A percentile compares a stretch with the other conserved stretches of the same genome.
phyloP scores from a whole-genome alignment of 64 coral and sea anemone genomes.

The Pachyseris speciosa region DNA sequence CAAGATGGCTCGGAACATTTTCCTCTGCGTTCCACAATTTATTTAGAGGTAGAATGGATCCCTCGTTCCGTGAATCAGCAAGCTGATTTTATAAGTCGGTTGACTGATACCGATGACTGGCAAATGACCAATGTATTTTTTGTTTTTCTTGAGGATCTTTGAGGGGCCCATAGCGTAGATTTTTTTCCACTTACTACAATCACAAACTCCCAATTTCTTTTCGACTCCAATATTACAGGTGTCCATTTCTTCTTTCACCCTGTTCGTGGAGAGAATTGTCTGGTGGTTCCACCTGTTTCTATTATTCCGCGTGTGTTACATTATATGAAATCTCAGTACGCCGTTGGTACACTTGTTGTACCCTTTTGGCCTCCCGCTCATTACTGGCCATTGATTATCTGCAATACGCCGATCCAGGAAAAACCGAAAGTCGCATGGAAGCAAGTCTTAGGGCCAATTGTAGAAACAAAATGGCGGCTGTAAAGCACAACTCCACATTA shows the following conservation, averaged over 20 bases:
- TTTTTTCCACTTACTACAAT: slow-evolving; percentile 62
- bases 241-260: slow-evolving; percentile 49
- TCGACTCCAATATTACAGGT: background rate
- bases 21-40: too few species aligned
- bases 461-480: too few species aligned
- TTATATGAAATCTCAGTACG: background rate
- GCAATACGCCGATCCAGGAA: too few species aligned
- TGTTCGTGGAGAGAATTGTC: slow-evolving; percentile 33
- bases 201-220: slow-evolving; percentile 26
- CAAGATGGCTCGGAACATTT: too few species aligned
- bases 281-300: background rate
- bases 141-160: slow-evolving; percentile 1
- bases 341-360: slow-evolving; percentile 21
- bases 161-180: slow-evolving; percentile 37
- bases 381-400: slow-evolving; percentile 31
- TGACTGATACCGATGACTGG: slow-evolving; percentile 53
- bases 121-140: slow-evolving; percentile 7
- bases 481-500: too few species aligned
- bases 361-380: slow-evolving; percentile 58
- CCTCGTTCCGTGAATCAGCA: too few species aligned
- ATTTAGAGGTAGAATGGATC: too few species aligned
- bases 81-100: slow-evolving; percentile 44
- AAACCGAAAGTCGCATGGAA: slow-evolving; percentile 35
- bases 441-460: too few species aligned
- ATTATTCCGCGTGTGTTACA: background rate